A percentile compares a stretch with the other conserved stretches of the same genome.
Conservation (phyloP, 2,113 vertebrate species). For the Lagopus leucura region DNA sequence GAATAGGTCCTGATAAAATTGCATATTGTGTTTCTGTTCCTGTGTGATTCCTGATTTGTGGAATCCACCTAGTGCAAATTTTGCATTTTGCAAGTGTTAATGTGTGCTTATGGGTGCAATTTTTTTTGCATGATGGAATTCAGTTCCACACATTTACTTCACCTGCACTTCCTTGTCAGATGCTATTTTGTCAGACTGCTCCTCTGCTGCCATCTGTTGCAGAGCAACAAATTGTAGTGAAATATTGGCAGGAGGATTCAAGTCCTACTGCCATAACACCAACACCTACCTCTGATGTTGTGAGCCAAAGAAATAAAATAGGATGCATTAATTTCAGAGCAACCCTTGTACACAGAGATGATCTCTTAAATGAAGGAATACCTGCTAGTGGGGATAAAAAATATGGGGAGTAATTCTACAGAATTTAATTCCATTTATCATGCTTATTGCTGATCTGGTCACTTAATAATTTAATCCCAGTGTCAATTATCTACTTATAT, state of each 20-base stretch:
- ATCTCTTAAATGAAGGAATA: background rate
- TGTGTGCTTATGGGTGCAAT: background rate
- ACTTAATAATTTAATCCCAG: background rate
- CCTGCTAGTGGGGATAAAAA: background rate
- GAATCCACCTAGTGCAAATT: background rate
- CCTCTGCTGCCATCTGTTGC: background rate
- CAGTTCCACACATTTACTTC: too few species aligned
- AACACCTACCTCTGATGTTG: background rate
- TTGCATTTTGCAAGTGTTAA: background rate
- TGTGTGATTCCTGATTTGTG: background rate
- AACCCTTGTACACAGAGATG: background rate
- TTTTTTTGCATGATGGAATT: background rate
- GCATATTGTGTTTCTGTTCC: background rate
- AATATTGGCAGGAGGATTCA: background rate
- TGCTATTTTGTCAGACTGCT: background rate
- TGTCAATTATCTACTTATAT: background rate
- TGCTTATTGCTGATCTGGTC: background rate
- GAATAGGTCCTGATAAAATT: background rate
- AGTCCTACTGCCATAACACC: background rate
- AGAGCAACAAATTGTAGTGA: background rate
- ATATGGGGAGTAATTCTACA: background rate
- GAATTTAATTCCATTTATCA: background rate
- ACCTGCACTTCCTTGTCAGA: background rate
- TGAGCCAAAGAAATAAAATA: background rate
- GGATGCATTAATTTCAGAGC: background rate